Base-by-base conservation (phyloP, 2,113 vertebrate genomes). In the Lycaon pictus region DNA sequence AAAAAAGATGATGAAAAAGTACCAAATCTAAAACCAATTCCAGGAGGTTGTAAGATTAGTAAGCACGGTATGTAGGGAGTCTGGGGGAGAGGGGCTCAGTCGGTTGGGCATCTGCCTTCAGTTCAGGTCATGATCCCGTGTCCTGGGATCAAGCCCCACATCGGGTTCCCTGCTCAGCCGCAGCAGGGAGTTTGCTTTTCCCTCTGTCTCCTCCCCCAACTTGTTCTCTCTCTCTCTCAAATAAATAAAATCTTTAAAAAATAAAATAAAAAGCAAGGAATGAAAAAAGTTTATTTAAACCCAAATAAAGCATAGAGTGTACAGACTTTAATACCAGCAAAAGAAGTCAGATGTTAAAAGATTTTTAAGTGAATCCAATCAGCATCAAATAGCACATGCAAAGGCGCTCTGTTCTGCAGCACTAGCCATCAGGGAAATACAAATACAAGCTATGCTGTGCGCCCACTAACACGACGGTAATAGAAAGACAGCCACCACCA, bases 11-110 rank as follows among this genome's bases (percentile, higher is more conserved):
- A 71, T n/a, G 7, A 87, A 23, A 37, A 51, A 37, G 4, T 11
- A 15, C 20, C 63, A 90, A 96, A 85, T 85, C 58, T 7, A 90
- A 97, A 22, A 23, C 93, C 93, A 97, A 48, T 19, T 10, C 19
- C 65, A 90, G 19, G 13, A 81, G 82, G 11, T 89, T 76, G n/a
- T 12, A 74, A 32, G 56, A 89, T 37, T 35, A 43, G 43, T 43
- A 43, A 43, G 43, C 43, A 43, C 43, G 7, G 43, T 43, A 43
- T 43, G 43, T 43, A 43, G 43, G 43, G 43, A 43, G 43, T 43
- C 43, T 43, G 43, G 43, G 6, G 43, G 6, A 7, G 43, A 4
- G 6, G 43, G 43, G 6, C 43, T 43, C 43, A 43, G 43, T 43
- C 6, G 43, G 43, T 43, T 43, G 43, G 43, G 43, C 43, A 43